Evolutionary conservation across 2,113 vertebrate genomes (phyloP).

Genomic region (Todiramphus saurophagus): DNA sequence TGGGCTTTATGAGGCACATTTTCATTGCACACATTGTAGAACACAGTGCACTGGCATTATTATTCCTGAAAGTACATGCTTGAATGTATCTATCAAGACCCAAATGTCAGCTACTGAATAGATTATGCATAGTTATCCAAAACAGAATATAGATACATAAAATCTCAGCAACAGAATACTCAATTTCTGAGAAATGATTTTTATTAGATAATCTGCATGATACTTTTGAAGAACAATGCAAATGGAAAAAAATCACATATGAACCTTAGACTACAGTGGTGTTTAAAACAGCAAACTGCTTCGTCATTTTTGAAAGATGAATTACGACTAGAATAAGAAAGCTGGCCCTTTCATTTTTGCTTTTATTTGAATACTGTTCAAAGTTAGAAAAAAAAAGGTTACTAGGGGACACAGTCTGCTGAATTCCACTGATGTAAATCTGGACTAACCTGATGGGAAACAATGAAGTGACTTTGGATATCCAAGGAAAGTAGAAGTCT

Average conservation of each 20-base stretch:
- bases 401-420: not conserved
- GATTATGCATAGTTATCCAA: slow-evolving; percentile 62
- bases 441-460: not conserved
- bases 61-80: slow-evolving; percentile 60
- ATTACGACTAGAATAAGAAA: not conserved
- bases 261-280: not conserved
- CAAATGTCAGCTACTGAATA: slow-evolving; percentile 65
- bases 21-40: slow-evolving; percentile 62
- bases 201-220: slow-evolving; percentile 58
- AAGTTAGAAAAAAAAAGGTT: not conserved
- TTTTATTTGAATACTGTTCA: not conserved
- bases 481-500: not conserved
- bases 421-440: not conserved
- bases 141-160: slow-evolving; percentile 58
- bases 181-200: slow-evolving; percentile 37
- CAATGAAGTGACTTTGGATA: not conserved
- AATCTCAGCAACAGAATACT: slow-evolving; percentile 58
- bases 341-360: not conserved
- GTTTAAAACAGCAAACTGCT: slow-evolving; percentile 15
- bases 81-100: slow-evolving; percentile 70
- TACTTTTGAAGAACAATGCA: slow-evolving; percentile 31
- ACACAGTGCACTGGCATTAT: slow-evolving; percentile 48
- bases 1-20: slow-evolving; percentile 56
- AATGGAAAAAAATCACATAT: slow-evolving; percentile 4
- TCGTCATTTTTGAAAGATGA: slow-evolving; percentile 13